Base-by-base conservation (phyloP, 2,888 invertebrate genomes). In the Yponomeuta sedellus region DNA sequence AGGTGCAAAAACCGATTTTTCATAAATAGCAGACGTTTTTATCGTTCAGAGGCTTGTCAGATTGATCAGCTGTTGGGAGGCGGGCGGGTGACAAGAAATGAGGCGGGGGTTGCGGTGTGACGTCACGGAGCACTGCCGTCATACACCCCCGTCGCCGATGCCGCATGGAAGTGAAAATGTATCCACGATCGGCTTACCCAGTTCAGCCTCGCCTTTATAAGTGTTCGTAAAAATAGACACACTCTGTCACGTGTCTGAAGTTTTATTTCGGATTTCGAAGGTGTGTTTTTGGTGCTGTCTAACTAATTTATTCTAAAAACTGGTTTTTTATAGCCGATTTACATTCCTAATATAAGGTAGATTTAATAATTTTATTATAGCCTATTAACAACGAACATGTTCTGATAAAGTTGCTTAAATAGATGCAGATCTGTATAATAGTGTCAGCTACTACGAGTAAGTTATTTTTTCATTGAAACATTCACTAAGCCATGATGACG, bases 51-150 rank as follows among this genome's bases (percentile, higher is more conserved):
- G 12, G 52, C 63, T 52, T 28, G 34, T 34, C 34, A 66, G 68
- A 69, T 71, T 71, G 28, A 71, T 70, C 70, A 72, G 71, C 71
- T 71, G 72, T 11, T n/a, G 40, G 59, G 62, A 59, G 66, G 44
- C 4, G 16, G 16, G 16, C 44, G 25, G 61, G 39, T 62, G 66
- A 67, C 68, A 61, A 65, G 70, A 66, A 66, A 66, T 68, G 61
- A 64, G 62, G 66, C 66, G 70, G 69, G 69, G 64, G 69, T 69
- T 66, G 68, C 66, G 68, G 62, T 52, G 70, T 74, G 72, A 74
- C 76, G 75, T 80, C 69, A 72, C 78, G 81, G 84, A 71, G 86
- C 90, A 75, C 75, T 78, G 22, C 77, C 44, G 44, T 52, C 78
- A 28, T 77, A 19, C 63, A n/a, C 80, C 73, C 80, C 83, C 83